Percentiles rank a stretch among this genome's conserved stretches.
Conservation (phyloP, 2,113 vertebrate genomes). For the Albula goreensis region DNA sequence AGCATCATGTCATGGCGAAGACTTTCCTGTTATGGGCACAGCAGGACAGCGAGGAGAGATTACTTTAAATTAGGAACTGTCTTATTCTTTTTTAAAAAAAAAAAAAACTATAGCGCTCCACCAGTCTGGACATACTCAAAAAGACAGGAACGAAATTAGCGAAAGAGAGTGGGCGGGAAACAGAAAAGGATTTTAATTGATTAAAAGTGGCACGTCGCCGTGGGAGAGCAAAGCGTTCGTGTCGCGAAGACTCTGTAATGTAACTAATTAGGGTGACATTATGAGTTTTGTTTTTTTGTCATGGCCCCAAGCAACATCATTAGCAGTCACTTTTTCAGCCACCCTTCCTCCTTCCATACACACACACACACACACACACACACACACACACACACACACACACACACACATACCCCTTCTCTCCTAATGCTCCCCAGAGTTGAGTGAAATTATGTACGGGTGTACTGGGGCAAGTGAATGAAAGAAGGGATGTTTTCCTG, state of each 20-base stretch:
- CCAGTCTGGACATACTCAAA: background rate
- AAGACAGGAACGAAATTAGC: background rate
- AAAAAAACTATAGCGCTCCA: background rate
- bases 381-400: background rate
- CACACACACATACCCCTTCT: background rate
- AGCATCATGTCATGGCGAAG: too few species aligned
- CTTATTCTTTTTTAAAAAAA: too few species aligned
- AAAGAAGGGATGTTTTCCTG: background rate
- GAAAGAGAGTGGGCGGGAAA: constrained; percentile 32
- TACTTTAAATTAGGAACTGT: too few species aligned
- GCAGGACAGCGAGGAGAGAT: too few species aligned
- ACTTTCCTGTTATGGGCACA: too few species aligned
- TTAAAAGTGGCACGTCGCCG: constrained; percentile 56
- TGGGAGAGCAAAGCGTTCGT: constrained; percentile 54
- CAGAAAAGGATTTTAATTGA: constrained; percentile 54
- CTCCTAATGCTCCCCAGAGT: background rate
- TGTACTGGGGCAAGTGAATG: background rate
- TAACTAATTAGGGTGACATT: constrained; percentile 53
- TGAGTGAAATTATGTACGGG: constrained; percentile 17
- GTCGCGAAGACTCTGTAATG: constrained; percentile 59
- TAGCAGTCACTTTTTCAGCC: constrained; percentile 39
- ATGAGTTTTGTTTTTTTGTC: constrained; percentile 44
- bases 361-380: background rate
- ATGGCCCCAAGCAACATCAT: constrained; percentile 47
- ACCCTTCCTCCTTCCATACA: background rate